A percentile compares a stretch with the other conserved stretches of the same genome.
phyloP scores from a whole-genome alignment of 2,888 invertebrate species.

The Encarsia formosa region DNA sequence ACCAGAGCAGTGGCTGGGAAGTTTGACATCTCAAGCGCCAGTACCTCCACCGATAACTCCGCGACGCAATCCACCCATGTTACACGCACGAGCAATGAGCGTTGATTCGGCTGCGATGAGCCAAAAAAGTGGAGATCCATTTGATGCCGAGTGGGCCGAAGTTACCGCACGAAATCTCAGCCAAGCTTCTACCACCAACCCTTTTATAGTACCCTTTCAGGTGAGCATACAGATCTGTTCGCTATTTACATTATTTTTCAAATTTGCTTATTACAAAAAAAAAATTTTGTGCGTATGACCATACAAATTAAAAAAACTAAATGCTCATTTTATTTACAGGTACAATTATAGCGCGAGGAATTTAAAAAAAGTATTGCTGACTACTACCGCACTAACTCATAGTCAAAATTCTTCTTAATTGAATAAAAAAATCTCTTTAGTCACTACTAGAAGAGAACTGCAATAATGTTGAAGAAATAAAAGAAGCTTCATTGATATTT shows the following conservation, averaged over 20 bases:
- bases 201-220: slow-evolving; percentile 59
- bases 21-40: slow-evolving; percentile 60
- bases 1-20: slow-evolving; percentile 80
- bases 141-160: slow-evolving; percentile 81
- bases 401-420: slow-evolving; percentile 29
- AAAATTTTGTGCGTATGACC: not conserved
- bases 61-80: slow-evolving; percentile 56
- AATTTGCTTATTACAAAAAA: no score
- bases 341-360: slow-evolving; percentile 57
- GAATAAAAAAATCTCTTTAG: slow-evolving; percentile 18
- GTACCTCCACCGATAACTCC: slow-evolving; percentile 39
- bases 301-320: not conserved
- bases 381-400: slow-evolving; percentile 42
- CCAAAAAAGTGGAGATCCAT: slow-evolving; percentile 53
- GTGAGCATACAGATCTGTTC: slow-evolving; percentile 5
- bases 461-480: slow-evolving; percentile 11
- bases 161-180: slow-evolving; percentile 56
- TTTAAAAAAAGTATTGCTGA: slow-evolving; percentile 42
- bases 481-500: slow-evolving; percentile 17
- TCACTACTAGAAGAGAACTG: slow-evolving; percentile 13
- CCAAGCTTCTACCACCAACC: slow-evolving; percentile 58
- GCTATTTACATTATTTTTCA: not conserved
- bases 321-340: slow-evolving; percentile 50
- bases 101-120: slow-evolving; percentile 53
- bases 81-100: slow-evolving; percentile 55